Evolutionary conservation across 2,797 vertebrate species (phyloP).

Genomic region (Pempheris klunzingeri): DNA sequence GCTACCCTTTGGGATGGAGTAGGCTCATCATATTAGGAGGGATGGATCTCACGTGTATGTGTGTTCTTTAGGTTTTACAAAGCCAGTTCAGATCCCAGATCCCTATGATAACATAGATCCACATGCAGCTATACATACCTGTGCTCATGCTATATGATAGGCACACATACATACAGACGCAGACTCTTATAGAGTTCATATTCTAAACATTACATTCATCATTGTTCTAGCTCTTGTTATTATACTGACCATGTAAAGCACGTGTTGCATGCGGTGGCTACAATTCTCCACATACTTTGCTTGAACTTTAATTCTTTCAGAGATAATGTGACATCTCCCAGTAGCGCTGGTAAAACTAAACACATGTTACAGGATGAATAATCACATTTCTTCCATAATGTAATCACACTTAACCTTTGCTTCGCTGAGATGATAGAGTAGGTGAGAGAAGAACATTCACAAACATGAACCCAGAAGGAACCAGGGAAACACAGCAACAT

Average conservation of each 20-base stretch:
- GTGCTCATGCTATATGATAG: neutral
- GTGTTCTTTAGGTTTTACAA: neutral
- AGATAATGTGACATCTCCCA: slow-evolving; percentile 17
- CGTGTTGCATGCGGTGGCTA: too few species aligned
- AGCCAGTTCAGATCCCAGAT: neutral
- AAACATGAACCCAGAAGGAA: slow-evolving; percentile 21
- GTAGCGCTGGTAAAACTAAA: slow-evolving; percentile 30
- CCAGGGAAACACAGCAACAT: slow-evolving; percentile 30
- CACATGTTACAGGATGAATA: slow-evolving; percentile 34
- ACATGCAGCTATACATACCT: slow-evolving; percentile 2
- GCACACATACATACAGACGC: neutral
- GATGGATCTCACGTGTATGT: neutral
- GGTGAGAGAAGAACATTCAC: slow-evolving; percentile 25
- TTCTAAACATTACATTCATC: neutral
- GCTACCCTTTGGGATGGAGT: neutral
- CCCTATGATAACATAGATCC: neutral
- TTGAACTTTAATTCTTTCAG: slow-evolving; percentile 8
- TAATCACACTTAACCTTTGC: slow-evolving; percentile 41
- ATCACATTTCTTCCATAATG: slow-evolving; percentile 31
- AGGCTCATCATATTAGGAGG: neutral
- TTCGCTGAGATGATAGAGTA: slow-evolving; percentile 32
- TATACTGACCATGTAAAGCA: slow-evolving; percentile 16
- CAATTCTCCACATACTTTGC: neutral
- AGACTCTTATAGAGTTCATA: neutral
- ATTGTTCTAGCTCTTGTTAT: slow-evolving; percentile 13